Evolutionary conservation across 2,113 vertebrate species (phyloP).

Genomic region (Passer domesticus): DNA sequence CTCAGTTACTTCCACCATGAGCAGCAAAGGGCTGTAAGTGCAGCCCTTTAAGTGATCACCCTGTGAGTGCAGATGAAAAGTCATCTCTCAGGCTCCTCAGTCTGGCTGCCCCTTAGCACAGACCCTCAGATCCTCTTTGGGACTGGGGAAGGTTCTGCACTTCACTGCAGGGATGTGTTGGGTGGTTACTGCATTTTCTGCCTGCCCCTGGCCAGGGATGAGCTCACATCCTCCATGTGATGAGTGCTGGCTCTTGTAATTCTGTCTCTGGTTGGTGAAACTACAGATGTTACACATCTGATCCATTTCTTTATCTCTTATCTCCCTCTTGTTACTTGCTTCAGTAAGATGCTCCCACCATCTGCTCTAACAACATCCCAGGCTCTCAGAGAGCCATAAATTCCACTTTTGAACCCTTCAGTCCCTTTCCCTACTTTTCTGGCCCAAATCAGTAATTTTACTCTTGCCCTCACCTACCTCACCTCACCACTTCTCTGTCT

Average conservation of each 20-base stretch:
- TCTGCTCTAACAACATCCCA: not conserved
- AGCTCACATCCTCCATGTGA: not conserved
- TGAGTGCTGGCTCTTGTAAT: not conserved
- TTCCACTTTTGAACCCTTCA: not conserved
- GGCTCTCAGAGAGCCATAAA: not conserved
- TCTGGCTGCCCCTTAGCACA: not conserved
- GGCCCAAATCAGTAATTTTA: accelerated
- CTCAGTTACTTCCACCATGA: not conserved
- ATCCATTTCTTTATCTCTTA: conserved; percentile 40
- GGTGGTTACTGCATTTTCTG: not conserved
- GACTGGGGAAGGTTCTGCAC: not conserved
- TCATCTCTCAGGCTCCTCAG: not conserved
- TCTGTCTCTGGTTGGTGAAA: not conserved
- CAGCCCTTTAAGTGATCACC: not conserved
- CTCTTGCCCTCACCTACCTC: not conserved
- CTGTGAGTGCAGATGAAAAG: not conserved
- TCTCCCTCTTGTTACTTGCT: conserved; percentile 39
- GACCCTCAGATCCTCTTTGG: not conserved
- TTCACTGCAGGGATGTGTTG: accelerated
- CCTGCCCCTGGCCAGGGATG: not conserved
- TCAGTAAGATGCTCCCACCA: not conserved
- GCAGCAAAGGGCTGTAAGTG: too few relatives aligned
- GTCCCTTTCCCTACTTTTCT: not conserved
- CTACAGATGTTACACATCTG: not conserved
- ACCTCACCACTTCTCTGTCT: not conserved